Base-by-base conservation (phyloP, 2,113 vertebrate species). In the Pristiophorus japonicus region DNA sequence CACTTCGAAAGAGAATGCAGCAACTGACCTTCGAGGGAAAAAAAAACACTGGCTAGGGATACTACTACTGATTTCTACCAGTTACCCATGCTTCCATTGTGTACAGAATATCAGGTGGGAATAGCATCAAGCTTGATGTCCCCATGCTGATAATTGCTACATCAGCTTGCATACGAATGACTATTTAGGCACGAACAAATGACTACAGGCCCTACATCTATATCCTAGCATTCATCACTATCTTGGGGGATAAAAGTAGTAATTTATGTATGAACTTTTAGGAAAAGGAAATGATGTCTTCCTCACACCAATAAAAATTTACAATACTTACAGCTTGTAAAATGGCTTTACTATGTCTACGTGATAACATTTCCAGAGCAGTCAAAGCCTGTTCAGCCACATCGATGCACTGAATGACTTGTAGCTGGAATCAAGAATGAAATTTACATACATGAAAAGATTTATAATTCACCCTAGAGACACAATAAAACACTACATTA, bases 351-450 rank as follows among this genome's bases (percentile, higher is more conserved):
- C 99, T 99, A 97, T 99, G 99, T 97, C 99, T 98, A 96, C 99
- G 98, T 63, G 99, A 99, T 97, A 99, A 96, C 99, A 99, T 99
- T 97, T 99, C 99, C 97, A 99, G 97, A 95, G 99, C 99, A 90
- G 99, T 99, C 95, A 99, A 97, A 0, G 99, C 99, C 97, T 99
- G 99, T 96, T 99, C 99, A 95, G 99, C 99, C 97, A 99, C 99
- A 96, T 99, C 99, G 97, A 99, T 99, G 97, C 99, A 99, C 96
- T 99, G 99, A 97, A 99, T 99, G 96, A 99, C 99, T 97, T 99
- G 98, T 97, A 99, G 98, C 99, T 99, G 97, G 20, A 96, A 97
- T 47, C 78, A 42, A 96, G 12, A 95, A 96, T 70, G 45, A 27
- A 45, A 67, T 67, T 94, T 70, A 73, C 1, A 45, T 30, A 51